These are phyloP conservation scores for Alloplasta piceator DNA, from an alignment of 2,888 invertebrate genomes.

Conservation along the genomic window DNA sequence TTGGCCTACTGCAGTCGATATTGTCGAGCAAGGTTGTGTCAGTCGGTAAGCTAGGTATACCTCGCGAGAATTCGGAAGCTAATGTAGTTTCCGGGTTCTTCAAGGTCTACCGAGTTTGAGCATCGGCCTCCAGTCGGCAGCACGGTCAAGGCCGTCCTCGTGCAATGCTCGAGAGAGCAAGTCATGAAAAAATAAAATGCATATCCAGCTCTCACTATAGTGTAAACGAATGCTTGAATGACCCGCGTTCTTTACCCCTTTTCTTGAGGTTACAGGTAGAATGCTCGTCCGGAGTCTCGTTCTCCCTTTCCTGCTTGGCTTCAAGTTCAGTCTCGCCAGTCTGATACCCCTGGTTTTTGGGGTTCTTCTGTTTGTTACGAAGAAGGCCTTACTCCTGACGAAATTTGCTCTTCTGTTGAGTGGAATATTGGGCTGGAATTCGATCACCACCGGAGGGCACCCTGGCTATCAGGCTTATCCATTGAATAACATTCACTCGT, in stretches of 20 bases:
- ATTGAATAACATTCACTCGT: slow-evolving; percentile 34
- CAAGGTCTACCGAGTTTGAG: slow-evolving; percentile 62
- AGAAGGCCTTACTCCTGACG: slow-evolving; percentile 90
- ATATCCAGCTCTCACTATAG: slow-evolving; percentile 11
- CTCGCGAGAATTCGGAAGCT: slow-evolving; percentile 1
- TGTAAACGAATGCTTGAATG: background rate
- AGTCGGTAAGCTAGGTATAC: slow-evolving; percentile 46
- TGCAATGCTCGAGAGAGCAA: slow-evolving; percentile 6
- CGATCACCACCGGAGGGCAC: slow-evolving; percentile 76
- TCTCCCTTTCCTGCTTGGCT: slow-evolving; percentile 91
- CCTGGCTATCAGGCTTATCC: slow-evolving; percentile 47
- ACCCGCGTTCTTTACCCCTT: slow-evolving; percentile 11
- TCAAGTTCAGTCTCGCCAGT: slow-evolving; percentile 91
- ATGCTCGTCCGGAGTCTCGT: slow-evolving; percentile 89
- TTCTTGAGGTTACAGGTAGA: slow-evolving; percentile 86
- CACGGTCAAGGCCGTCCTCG: slow-evolving; percentile 76
- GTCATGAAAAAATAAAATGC: background rate
- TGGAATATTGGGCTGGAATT: slow-evolving; percentile 87
- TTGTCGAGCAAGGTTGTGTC: slow-evolving; percentile 41
- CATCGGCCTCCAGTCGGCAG: slow-evolving; percentile 74
- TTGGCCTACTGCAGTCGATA: slow-evolving; percentile 35
- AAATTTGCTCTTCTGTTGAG: slow-evolving; percentile 90
- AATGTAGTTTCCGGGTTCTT: slow-evolving; percentile 38
- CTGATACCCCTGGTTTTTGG: slow-evolving; percentile 90
- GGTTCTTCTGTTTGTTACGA: slow-evolving; percentile 88